phyloP scores from a whole-genome alignment of 2,113 vertebrate species.

The Megaceryle maxima region DNA sequence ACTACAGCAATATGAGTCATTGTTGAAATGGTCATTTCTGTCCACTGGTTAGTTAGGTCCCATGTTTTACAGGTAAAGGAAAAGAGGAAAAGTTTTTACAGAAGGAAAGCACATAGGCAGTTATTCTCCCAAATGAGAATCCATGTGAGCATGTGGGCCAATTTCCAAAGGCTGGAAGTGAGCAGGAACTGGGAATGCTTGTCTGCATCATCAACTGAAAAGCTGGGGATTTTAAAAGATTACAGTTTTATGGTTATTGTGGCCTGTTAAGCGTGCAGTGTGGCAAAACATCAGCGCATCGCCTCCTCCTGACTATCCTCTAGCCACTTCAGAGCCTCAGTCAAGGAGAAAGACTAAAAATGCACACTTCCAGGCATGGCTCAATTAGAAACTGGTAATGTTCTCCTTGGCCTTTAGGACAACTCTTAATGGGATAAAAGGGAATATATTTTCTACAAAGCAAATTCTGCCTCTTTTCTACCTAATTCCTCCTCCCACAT shows the following conservation, averaged over 20 bases:
- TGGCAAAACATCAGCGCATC: conserved; percentile 7
- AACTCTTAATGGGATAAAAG: neutral
- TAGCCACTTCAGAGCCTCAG: neutral
- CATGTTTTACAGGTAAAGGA: neutral
- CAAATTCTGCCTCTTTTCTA: neutral
- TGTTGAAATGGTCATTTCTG: neutral
- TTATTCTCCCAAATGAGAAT: neutral
- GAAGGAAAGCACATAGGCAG: neutral
- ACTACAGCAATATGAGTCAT: neutral
- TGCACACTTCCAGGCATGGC: neutral
- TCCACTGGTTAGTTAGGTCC: neutral
- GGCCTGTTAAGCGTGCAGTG: neutral
- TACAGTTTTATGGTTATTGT: conserved; percentile 6
- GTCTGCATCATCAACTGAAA: neutral
- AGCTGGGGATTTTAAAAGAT: conserved; percentile 9
- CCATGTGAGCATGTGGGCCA: neutral
- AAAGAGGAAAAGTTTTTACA: neutral
- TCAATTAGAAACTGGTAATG: neutral
- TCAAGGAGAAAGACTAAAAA: neutral
- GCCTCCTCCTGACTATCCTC: conserved; percentile 42
- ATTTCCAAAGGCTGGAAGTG: neutral
- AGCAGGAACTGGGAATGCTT: conserved; percentile 11
- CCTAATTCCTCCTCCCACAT: neutral
- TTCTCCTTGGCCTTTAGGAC: neutral
- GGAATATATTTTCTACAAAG: neutral